Conservation (phyloP, 2,113 vertebrate species). For the Cyprinodon variegatus region DNA sequence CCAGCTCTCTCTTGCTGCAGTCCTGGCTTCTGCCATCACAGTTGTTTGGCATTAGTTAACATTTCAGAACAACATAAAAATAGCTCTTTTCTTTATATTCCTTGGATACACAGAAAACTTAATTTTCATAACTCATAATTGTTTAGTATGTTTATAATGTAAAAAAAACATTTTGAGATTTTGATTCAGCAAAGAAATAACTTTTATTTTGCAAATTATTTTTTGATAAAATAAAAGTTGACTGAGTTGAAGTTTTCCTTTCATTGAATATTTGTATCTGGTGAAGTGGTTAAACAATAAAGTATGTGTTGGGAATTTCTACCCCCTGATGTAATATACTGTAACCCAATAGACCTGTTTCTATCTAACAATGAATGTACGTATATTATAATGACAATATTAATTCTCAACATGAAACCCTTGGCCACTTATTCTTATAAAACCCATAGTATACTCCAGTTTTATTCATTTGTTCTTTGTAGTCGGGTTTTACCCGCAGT, state of each 20-base stretch:
- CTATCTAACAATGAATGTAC: no score
- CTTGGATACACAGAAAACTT: not conserved
- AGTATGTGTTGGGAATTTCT: no score
- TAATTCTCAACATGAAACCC: no score
- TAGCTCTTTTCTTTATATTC: not conserved
- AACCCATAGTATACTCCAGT: no score
- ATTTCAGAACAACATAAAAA: conserved; percentile 1
- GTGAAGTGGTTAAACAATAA: no score
- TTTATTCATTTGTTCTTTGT: no score
- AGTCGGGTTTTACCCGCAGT: no score
- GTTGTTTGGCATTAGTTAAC: not conserved
- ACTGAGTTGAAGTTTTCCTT: not conserved
- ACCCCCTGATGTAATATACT: no score
- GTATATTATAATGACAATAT: no score
- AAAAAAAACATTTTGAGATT: not conserved
- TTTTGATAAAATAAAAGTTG: not conserved
- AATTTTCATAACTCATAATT: not conserved
- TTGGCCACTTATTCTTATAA: no score
- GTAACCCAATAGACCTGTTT: no score
- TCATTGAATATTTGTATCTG: not conserved
- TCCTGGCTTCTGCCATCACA: conserved; percentile 21
- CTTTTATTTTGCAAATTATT: not conserved
- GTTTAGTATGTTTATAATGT: not conserved
- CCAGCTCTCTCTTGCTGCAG: conserved; percentile 37
- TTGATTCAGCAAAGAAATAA: not conserved